Evolutionary conservation across 1,140 invertebrate species (phyloP).

Genomic region (Monomorium pharaonis): DNA sequence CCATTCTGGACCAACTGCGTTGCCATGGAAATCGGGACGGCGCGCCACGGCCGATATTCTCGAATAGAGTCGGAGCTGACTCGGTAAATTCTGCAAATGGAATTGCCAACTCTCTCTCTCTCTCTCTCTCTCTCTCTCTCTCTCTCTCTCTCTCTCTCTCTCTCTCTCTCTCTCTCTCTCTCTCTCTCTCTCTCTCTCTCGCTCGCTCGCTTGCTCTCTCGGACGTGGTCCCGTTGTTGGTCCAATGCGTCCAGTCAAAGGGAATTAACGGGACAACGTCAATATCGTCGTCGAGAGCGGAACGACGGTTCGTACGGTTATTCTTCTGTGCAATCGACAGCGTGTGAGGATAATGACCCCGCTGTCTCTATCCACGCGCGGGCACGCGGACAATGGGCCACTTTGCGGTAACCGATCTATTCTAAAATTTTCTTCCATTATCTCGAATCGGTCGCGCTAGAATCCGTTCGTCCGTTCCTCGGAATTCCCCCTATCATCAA

Average conservation of each 20-base stretch:
- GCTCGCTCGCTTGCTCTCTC: no score
- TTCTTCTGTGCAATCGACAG: conserved; percentile 56
- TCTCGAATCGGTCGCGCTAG: not conserved
- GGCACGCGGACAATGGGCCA: not conserved
- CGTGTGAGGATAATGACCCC: conserved; percentile 29
- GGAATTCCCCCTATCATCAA: not conserved
- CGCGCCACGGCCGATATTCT: conserved; percentile 36
- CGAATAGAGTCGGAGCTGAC: conserved; percentile 32
- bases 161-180: not conserved
- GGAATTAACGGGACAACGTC: conserved; percentile 62
- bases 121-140: not conserved
- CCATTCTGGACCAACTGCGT: conserved; percentile 53
- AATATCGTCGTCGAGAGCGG: conserved; percentile 57
- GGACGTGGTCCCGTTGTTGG: conserved; percentile 12
- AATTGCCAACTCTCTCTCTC: conserved; percentile 30
- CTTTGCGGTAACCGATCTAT: not conserved
- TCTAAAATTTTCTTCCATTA: not conserved
- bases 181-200: not conserved
- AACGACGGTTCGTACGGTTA: conserved; percentile 46
- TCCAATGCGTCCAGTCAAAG: conserved; percentile 56
- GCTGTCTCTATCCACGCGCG: conserved; percentile 15
- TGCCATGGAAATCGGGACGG: conserved; percentile 58
- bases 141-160: not conserved
- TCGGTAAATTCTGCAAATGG: conserved; percentile 64
- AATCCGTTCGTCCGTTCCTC: not conserved